phyloP scores from a whole-genome alignment of 2,113 vertebrate species.

The Ailuropoda melanoleuca region DNA sequence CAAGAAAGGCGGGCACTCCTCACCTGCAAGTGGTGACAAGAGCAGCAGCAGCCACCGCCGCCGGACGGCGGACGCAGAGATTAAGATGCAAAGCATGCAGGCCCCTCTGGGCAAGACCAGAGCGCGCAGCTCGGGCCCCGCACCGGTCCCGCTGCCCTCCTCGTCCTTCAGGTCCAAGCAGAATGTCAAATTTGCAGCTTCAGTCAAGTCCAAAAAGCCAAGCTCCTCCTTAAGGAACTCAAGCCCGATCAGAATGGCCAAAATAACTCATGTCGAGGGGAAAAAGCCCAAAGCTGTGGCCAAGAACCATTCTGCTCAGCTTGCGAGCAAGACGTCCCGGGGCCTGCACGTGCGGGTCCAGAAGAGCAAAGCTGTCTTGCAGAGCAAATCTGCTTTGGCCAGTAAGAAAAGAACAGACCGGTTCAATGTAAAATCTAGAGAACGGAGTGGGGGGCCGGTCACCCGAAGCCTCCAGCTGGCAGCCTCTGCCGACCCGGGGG shows the following conservation, averaged over 20 bases:
- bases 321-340: conserved; percentile 86
- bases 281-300: conserved; percentile 84
- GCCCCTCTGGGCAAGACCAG: conserved; percentile 92
- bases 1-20: conserved; percentile 86
- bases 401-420: conserved; percentile 87
- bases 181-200: conserved; percentile 83
- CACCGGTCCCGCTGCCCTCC: conserved; percentile 79
- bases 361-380: conserved; percentile 86
- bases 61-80: conserved; percentile 85
- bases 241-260: conserved; percentile 89
- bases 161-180: conserved; percentile 84
- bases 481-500: conserved; percentile 83
- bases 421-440: conserved; percentile 84
- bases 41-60: conserved; percentile 85
- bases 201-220: conserved; percentile 86
- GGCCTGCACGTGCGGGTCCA: conserved; percentile 89
- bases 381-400: conserved; percentile 83
- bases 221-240: conserved; percentile 84
- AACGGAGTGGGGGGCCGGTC: conserved; percentile 85
- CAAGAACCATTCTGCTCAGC: conserved; percentile 79
- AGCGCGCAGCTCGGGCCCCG: conserved; percentile 86
- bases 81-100: conserved; percentile 89
- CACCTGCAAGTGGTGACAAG: conserved; percentile 81
- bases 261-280: conserved; percentile 83
- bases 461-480: conserved; percentile 90